Evolutionary conservation across 1,140 invertebrate genomes (phyloP).

Genomic region (Grapholita molesta): DNA sequence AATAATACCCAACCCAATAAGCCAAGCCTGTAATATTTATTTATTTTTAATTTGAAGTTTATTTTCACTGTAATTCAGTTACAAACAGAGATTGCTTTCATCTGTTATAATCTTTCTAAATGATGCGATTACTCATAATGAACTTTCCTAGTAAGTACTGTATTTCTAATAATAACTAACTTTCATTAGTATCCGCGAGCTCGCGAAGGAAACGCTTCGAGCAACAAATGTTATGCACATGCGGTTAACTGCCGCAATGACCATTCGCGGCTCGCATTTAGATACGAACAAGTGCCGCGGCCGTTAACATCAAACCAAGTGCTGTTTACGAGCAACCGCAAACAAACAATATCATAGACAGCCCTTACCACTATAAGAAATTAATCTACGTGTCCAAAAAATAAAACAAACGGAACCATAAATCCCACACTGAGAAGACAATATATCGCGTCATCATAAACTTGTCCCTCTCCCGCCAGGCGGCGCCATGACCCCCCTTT

Average conservation of each 20-base stretch:
- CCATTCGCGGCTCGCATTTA: constrained; percentile 1
- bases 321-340: constrained; percentile 31
- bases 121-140: constrained; percentile 11
- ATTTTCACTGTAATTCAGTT: not conserved
- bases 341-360: constrained; percentile 34
- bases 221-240: constrained; percentile 49
- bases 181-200: constrained; percentile 38
- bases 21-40: too few species aligned
- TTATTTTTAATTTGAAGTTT: too few species aligned
- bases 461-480: constrained; percentile 65
- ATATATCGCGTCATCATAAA: constrained; percentile 67
- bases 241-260: constrained; percentile 21
- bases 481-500: constrained; percentile 46
- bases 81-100: not conserved
- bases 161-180: constrained; percentile 27
- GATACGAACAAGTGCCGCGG: not conserved
- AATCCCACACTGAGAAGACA: constrained; percentile 68
- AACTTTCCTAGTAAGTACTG: constrained; percentile 26
- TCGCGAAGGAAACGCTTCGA: constrained; percentile 45
- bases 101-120: not conserved
- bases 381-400: constrained; percentile 58
- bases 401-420: constrained; percentile 61
- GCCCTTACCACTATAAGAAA: constrained; percentile 44
- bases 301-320: constrained; percentile 9
- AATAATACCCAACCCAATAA: too few species aligned